These are phyloP conservation scores for Temnothorax longispinosus DNA, from an alignment of 1,140 invertebrate genomes.

Conservation along the genomic window DNA sequence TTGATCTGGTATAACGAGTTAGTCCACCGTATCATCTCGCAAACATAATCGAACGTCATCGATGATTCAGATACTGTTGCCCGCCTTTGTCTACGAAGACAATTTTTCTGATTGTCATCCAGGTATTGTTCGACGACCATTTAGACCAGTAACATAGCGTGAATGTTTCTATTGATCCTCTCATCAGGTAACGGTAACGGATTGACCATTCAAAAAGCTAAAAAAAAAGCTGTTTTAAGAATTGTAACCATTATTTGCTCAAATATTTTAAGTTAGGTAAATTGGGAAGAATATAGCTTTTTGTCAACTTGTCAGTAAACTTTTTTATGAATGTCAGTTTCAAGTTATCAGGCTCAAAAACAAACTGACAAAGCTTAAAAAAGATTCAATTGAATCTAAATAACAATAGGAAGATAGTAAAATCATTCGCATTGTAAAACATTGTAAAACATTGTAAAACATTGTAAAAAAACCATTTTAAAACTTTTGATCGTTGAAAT, in stretches of 20 bases:
- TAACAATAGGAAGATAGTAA: neutral
- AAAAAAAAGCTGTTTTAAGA: neutral
- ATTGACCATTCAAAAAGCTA: neutral
- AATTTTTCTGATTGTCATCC: neutral
- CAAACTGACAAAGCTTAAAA: neutral
- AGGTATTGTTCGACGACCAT: constrained; percentile 9
- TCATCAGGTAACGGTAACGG: constrained; percentile 35
- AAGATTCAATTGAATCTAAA: neutral
- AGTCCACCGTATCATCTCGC: constrained; percentile 7
- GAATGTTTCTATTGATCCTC: constrained; percentile 20
- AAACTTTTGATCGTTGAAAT: neutral
- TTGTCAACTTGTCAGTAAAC: neutral
- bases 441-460: neutral
- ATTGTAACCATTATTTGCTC: constrained; percentile 40
- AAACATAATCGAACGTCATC: constrained; percentile 17
- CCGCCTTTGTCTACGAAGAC: neutral
- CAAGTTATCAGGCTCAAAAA: neutral
- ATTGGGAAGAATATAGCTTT: neutral
- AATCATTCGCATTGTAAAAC: neutral
- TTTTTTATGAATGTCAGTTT: neutral
- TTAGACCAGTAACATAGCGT: neutral
- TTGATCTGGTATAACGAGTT: neutral
- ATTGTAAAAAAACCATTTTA: neutral
- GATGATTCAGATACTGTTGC: neutral
- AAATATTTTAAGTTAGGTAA: neutral